phyloP scores from a whole-genome alignment of 2,113 vertebrate species.

The Tretioscincus oriximinensis region DNA sequence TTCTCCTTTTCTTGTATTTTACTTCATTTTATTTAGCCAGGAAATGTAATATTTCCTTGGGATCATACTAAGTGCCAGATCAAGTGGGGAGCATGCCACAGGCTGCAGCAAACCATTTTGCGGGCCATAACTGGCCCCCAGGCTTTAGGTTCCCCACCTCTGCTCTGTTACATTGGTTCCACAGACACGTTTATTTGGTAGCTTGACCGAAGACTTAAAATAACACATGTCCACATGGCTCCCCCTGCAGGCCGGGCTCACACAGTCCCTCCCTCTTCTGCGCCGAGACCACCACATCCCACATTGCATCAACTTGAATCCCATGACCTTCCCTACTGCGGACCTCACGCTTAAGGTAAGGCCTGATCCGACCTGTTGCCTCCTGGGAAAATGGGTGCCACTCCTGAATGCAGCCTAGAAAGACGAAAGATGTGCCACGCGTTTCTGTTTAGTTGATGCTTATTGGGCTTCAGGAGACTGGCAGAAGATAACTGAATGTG shows the following conservation, averaged over 20 bases:
- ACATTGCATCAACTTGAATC: constrained; percentile 89
- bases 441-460: background rate
- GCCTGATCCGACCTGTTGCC: too few species aligned
- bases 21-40: too few species aligned
- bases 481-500: background rate
- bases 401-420: background rate
- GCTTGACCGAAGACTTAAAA: background rate
- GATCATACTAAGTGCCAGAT: too few species aligned
- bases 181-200: too few species aligned
- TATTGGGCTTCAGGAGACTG: background rate
- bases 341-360: constrained; percentile 96
- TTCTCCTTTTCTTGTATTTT: too few species aligned
- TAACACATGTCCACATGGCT: background rate
- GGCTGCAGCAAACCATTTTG: too few species aligned
- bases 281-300: constrained; percentile 93
- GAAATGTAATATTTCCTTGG: too few species aligned
- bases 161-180: too few species aligned
- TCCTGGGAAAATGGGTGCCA: background rate
- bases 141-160: too few species aligned
- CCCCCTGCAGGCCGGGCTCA: constrained; percentile 77
- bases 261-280: constrained; percentile 92
- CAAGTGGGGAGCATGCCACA: too few species aligned
- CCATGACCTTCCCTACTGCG: constrained; percentile 90
- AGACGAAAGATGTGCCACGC: background rate
- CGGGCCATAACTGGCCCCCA: too few species aligned